Evolutionary conservation across 92 coral and sea anemone genomes (phyloP).

Genomic region (Bergia puertoricense): DNA sequence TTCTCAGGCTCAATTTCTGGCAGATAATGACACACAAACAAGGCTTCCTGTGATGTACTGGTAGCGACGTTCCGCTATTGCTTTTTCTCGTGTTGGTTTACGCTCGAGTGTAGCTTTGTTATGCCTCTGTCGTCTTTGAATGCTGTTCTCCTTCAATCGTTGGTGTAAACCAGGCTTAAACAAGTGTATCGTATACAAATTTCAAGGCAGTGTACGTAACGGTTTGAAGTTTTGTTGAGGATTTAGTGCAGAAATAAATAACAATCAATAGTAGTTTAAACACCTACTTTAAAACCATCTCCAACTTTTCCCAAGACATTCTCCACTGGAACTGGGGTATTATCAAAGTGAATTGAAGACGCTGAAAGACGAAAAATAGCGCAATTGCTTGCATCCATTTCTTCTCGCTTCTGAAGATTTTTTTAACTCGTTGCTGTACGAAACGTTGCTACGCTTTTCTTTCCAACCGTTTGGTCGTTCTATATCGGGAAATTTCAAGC

Average conservation of each 20-base stretch:
- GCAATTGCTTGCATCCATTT: not conserved
- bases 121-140: too few relatives aligned
- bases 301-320: slow-evolving; percentile 88
- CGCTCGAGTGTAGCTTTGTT: too few relatives aligned
- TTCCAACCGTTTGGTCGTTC: not conserved
- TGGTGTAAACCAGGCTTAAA: too few relatives aligned
- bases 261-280: not conserved
- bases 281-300: slow-evolving; percentile 77
- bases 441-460: not conserved
- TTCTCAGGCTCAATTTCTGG: too few relatives aligned
- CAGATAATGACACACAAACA: too few relatives aligned
- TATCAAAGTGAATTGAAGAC: slow-evolving; percentile 79
- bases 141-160: too few relatives aligned
- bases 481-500: too few relatives aligned
- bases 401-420: too few relatives aligned
- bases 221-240: not conserved
- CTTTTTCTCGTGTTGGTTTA: too few relatives aligned
- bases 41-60: too few relatives aligned
- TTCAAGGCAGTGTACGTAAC: not conserved
- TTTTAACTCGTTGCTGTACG: not conserved
- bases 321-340: slow-evolving; percentile 81
- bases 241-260: not conserved
- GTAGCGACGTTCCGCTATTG: too few relatives aligned
- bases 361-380: slow-evolving; percentile 49
- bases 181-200: too few relatives aligned